Conservation (phyloP, 2,888 invertebrate genomes). For the Abscondita cerata region DNA sequence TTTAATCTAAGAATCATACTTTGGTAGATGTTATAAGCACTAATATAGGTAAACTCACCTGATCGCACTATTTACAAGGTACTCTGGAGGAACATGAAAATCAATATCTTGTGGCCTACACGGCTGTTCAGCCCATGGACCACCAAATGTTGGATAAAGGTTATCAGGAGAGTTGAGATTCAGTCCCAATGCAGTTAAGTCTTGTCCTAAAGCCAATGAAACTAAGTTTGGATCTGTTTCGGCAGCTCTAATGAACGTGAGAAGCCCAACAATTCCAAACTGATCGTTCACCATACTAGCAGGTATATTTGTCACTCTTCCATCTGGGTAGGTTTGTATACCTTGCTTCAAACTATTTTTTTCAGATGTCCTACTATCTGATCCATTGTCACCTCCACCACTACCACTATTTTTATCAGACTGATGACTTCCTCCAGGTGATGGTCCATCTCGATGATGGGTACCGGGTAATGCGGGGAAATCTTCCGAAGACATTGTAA, state of each 20-base stretch:
- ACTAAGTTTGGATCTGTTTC: conserved; percentile 97
- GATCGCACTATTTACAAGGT: conserved; percentile 96
- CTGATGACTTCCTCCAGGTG: conserved; percentile 65
- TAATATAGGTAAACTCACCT: conserved; percentile 58
- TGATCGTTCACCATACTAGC: conserved; percentile 99
- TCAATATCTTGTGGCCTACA: conserved; percentile 99
- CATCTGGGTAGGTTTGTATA: conserved; percentile 95
- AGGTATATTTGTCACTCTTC: conserved; percentile 98
- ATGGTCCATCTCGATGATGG: conserved; percentile 69
- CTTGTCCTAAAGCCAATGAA: conserved; percentile 95
- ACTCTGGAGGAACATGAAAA: conserved; percentile 97
- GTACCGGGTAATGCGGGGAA: conserved; percentile 97
- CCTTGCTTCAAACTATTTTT: conserved; percentile 61
- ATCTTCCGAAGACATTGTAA: conserved; percentile 98
- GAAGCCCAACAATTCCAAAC: conserved; percentile 97
- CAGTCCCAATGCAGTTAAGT: conserved; percentile 96
- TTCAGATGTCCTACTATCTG: conserved; percentile 31
- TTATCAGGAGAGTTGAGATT: conserved; percentile 98
- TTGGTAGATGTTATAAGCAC: too few species aligned
- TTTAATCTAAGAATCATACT: too few species aligned
- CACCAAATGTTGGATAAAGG: conserved; percentile 97
- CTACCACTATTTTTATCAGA: conserved; percentile 58
- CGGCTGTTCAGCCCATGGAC: conserved; percentile 98
- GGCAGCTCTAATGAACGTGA: conserved; percentile 97
- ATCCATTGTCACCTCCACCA: conserved; percentile 50